These are phyloP conservation scores for Lycaena phlaeas DNA, from an alignment of 2,888 invertebrate genomes.

Conservation along the genomic window DNA sequence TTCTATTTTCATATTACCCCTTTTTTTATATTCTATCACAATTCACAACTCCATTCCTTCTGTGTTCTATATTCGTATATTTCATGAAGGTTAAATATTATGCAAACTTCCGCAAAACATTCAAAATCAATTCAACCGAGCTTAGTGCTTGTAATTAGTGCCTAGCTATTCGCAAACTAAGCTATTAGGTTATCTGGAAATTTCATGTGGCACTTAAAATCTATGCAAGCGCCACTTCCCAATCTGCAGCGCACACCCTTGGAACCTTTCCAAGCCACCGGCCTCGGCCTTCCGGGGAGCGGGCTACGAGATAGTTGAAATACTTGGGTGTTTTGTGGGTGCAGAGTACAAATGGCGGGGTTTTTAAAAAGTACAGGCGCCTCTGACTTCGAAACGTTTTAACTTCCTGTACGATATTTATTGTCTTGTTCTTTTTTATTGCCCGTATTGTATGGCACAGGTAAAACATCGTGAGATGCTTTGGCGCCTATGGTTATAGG, in stretches of 20 bases:
- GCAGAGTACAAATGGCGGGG: not conserved
- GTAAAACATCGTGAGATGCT: no score
- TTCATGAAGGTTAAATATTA: no score
- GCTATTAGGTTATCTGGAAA: constrained; percentile 7
- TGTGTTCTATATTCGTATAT: no score
- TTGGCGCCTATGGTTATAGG: no score
- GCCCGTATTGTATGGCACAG: not conserved
- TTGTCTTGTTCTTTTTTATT: not conserved
- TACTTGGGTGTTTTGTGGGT: not conserved
- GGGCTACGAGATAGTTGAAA: constrained; percentile 4
- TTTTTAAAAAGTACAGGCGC: constrained; percentile 1
- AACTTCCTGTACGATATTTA: no score
- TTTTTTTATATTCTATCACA: no score
- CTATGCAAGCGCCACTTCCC: constrained; percentile 6
- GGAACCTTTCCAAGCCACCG: constrained; percentile 7
- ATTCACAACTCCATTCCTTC: no score
- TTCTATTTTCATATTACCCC: no score
- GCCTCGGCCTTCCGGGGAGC: constrained; percentile 1
- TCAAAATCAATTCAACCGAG: not conserved
- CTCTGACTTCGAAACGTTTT: not conserved
- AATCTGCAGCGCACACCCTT: constrained; percentile 4
- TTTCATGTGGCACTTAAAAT: constrained; percentile 10
- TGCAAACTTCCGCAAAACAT: not conserved
- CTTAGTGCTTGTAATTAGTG: constrained; percentile 1
- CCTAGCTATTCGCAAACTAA: constrained; percentile 3